Evolutionary conservation across 2,113 vertebrate species (phyloP).

Genomic region (Siniperca chuatsi): DNA sequence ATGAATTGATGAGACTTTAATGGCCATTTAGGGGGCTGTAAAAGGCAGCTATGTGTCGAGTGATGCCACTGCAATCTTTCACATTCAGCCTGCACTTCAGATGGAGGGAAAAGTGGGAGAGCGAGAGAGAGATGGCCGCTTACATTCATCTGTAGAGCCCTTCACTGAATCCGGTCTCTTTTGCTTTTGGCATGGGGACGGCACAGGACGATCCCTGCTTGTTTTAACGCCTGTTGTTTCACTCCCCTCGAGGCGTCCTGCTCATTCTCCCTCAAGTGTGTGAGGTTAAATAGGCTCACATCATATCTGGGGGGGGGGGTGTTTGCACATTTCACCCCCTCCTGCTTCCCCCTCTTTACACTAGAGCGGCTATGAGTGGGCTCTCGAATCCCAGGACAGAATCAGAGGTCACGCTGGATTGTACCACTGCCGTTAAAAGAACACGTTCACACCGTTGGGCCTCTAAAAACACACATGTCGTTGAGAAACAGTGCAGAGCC

Average conservation of each 20-base stretch:
- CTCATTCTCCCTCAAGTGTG: slow-evolving; percentile 75
- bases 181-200: slow-evolving; percentile 46
- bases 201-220: slow-evolving; percentile 69
- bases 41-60: slow-evolving; percentile 90
- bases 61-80: slow-evolving; percentile 77
- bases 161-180: slow-evolving; percentile 67
- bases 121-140: slow-evolving; percentile 52
- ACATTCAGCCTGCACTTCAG: slow-evolving; percentile 86
- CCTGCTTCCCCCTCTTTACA: slow-evolving; percentile 47
- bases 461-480: slow-evolving; percentile 12
- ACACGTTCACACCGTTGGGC: slow-evolving; percentile 10
- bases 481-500: slow-evolving; percentile 18
- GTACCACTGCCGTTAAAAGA: slow-evolving; percentile 37
- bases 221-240: slow-evolving; percentile 69
- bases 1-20: slow-evolving; percentile 95
- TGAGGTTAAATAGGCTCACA: slow-evolving; percentile 78
- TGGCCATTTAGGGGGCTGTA: slow-evolving; percentile 88
- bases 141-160: slow-evolving; percentile 74
- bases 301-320: slow-evolving; percentile 67
- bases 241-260: slow-evolving; percentile 65
- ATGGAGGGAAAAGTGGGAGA: slow-evolving; percentile 32
- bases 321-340: slow-evolving; percentile 14
- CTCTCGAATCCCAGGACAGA: slow-evolving; percentile 56
- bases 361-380: slow-evolving; percentile 54
- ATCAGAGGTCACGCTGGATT: slow-evolving; percentile 49